Percentiles rank a stretch among this genome's conserved stretches.
These are phyloP conservation scores for Drosophila paracracens DNA, from an alignment of 2,888 invertebrate genomes.

Conservation along the genomic window DNA sequence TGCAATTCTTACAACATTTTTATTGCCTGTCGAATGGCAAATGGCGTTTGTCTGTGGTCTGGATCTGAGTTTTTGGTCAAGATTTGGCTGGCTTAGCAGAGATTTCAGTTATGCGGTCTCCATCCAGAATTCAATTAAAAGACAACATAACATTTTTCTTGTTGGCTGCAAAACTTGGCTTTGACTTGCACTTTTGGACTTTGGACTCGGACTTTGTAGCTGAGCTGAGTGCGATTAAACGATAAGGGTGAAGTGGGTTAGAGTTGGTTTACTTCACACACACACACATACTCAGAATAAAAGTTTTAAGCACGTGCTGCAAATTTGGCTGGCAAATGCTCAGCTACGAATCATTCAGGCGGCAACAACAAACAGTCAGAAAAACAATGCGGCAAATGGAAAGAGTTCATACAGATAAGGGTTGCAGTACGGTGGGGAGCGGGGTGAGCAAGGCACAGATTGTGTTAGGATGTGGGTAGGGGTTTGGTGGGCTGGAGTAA, in stretches of 20 bases:
- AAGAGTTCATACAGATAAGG: constrained; percentile 11
- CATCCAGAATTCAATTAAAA: constrained; percentile 78
- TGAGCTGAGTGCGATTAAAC: constrained; percentile 50
- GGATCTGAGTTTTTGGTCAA: constrained; percentile 54
- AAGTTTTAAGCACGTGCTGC: constrained; percentile 69
- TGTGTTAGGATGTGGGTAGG: constrained; percentile 11
- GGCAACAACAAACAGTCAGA: constrained; percentile 67
- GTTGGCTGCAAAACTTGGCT: constrained; percentile 45
- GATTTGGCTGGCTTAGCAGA: constrained; percentile 76
- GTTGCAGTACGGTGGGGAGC: not conserved
- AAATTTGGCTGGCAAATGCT: constrained; percentile 71
- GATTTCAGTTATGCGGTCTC: constrained; percentile 78
- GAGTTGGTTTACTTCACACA: constrained; percentile 5
- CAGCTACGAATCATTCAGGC: constrained; percentile 73
- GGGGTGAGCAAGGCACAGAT: not conserved
- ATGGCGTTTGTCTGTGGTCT: constrained; percentile 36
- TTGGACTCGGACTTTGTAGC: constrained; percentile 16
- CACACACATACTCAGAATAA: not conserved
- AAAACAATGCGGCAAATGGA: constrained; percentile 73
- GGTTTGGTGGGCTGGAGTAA: not conserved
- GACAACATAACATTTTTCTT: constrained; percentile 70
- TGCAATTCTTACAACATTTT: constrained; percentile 70
- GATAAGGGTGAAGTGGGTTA: constrained; percentile 32
- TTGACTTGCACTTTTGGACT: constrained; percentile 21
- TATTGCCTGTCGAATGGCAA: constrained; percentile 77